Evolutionary conservation across 2,113 vertebrate genomes (phyloP).

Genomic region (Stigmatopora argus): DNA sequence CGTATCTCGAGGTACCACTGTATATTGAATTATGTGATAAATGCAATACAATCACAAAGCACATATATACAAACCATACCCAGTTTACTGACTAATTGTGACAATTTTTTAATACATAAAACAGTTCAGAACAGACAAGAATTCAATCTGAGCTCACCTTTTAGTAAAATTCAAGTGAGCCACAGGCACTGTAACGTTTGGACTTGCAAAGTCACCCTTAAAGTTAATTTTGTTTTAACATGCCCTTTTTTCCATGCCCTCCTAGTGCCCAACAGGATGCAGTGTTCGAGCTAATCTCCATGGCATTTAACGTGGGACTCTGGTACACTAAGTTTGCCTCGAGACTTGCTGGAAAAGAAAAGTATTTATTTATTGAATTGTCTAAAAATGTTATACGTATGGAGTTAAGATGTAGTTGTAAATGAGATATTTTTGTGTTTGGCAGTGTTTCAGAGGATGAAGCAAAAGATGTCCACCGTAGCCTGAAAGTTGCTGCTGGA

Average conservation of each 20-base stretch:
- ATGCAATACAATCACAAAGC: too few species aligned
- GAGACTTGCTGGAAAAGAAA: constrained; percentile 91
- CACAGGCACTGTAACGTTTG: neutral
- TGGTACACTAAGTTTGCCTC: constrained; percentile 98
- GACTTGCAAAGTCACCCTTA: neutral
- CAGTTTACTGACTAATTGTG: too few species aligned
- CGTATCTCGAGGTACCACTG: too few species aligned
- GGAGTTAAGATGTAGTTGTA: neutral
- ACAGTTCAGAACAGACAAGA: too few species aligned
- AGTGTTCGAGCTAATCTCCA: constrained; percentile 89
- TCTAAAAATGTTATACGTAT: neutral
- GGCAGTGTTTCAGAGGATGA: constrained; percentile 89
- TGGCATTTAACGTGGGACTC: constrained; percentile 91
- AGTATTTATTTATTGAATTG: constrained; percentile 63
- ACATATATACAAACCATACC: too few species aligned
- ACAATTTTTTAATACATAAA: too few species aligned
- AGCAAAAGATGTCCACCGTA: constrained; percentile 94
- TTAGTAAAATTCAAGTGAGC: neutral
- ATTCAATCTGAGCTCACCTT: too few species aligned
- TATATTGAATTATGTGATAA: too few species aligned
- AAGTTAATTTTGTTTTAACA: constrained; percentile 1
- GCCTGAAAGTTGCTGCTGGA: constrained; percentile 89
- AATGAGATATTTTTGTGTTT: constrained; percentile 3
- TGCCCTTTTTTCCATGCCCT: constrained; percentile 4
- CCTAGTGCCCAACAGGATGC: constrained; percentile 92